Percentiles rank a stretch among this genome's conserved stretches.
Evolutionary conservation across 2,888 invertebrate genomes (phyloP).

Genomic region (Heliconius charithonia): DNA sequence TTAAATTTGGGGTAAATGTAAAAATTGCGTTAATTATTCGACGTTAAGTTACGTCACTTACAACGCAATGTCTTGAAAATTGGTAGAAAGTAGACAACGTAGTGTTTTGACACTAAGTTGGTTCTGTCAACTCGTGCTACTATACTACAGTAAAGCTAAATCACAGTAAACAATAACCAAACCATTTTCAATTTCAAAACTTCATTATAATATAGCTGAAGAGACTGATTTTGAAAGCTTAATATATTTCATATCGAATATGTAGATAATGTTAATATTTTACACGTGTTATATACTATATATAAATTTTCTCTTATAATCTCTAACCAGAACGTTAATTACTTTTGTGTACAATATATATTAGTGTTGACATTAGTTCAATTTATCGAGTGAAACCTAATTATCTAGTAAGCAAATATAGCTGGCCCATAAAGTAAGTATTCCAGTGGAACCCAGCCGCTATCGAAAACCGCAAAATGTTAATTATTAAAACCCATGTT

Average conservation of each 20-base stretch:
- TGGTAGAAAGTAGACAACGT: too few species aligned
- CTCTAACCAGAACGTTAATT: conserved; percentile 7
- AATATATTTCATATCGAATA: not conserved
- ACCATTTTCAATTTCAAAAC: not conserved
- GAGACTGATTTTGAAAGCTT: not conserved
- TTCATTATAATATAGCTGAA: conserved; percentile 11
- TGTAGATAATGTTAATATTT: conserved; percentile 1
- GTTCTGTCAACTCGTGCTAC: not conserved
- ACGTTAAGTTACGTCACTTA: not conserved
- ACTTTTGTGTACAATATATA: conserved; percentile 6
- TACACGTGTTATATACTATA: not conserved
- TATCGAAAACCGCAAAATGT: conserved; percentile 25
- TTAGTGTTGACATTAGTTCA: conserved; percentile 20
- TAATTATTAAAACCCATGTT: conserved; percentile 35
- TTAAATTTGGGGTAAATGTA: not conserved
- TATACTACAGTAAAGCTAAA: not conserved
- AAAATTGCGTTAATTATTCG: not conserved
- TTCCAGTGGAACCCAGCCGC: conserved; percentile 10
- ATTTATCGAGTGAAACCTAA: conserved; percentile 6
- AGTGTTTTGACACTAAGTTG: not conserved
- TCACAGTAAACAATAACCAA: not conserved
- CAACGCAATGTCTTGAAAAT: too few species aligned
- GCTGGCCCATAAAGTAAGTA: not conserved
- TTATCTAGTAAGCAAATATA: conserved; percentile 1
- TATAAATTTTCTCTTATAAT: conserved; percentile 6